Evolutionary conservation across 37 sponge, comb jelly and placozoan genomes (phyloP).

Genomic region (Oscarella lobularis): DNA sequence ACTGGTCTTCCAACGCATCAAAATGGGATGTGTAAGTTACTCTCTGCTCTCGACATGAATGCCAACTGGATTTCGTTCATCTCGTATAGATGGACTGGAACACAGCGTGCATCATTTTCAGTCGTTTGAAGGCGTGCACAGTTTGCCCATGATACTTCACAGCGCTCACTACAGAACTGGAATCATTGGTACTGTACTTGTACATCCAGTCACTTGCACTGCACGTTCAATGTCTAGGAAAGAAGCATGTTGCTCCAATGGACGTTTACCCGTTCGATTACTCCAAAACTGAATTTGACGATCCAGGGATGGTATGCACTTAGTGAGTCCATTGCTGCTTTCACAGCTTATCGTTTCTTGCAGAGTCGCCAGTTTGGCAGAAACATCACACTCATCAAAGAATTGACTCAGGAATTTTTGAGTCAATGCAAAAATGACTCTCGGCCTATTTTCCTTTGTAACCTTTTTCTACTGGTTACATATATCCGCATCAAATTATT

Average conservation of each 20-base stretch:
- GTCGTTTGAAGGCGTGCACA: slow-evolving; percentile 46
- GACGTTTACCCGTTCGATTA: slow-evolving; percentile 51
- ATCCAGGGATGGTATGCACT: background rate
- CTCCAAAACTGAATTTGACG: slow-evolving; percentile 39
- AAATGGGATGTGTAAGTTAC: slow-evolving; percentile 63
- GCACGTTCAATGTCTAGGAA: no score
- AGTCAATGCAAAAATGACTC: slow-evolving; percentile 6
- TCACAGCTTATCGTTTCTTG: background rate
- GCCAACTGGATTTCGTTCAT: no score
- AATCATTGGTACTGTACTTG: slow-evolving; percentile 26
- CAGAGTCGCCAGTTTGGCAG: slow-evolving; percentile 29
- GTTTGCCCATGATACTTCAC: slow-evolving; percentile 47
- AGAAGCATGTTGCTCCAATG: slow-evolving; percentile 69
- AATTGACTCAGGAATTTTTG: slow-evolving; percentile 34
- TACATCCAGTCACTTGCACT: background rate
- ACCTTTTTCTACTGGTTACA: background rate
- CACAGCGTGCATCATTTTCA: slow-evolving; percentile 45
- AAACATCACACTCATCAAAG: slow-evolving; percentile 68
- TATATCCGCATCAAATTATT: background rate
- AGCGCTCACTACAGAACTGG: slow-evolving; percentile 46
- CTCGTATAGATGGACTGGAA: slow-evolving; percentile 35
- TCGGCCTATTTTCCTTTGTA: slow-evolving; percentile 41
- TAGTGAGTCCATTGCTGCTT: background rate
- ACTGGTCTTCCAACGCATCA: slow-evolving; percentile 61
- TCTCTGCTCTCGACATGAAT: no score